Percentiles rank a stretch among this genome's conserved stretches.
Evolutionary conservation across 2,888 invertebrate species (phyloP).

Genomic region (Coleophora deauratella): DNA sequence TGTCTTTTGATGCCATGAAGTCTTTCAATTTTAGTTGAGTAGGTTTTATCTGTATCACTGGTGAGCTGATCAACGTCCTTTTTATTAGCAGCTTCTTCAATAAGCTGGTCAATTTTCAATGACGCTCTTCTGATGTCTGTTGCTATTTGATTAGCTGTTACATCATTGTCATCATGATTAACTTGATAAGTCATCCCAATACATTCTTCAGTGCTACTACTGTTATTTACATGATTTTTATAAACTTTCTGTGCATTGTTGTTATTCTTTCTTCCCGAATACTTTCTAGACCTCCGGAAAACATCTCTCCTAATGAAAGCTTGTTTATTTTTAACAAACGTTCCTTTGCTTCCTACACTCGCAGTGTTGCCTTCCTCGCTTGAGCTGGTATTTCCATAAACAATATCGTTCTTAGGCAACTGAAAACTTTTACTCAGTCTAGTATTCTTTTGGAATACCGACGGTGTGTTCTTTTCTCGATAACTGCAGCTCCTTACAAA

Average conservation of each 20-base stretch:
- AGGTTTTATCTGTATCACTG: constrained; percentile 63
- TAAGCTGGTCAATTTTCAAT: constrained; percentile 71
- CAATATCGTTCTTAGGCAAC: constrained; percentile 58
- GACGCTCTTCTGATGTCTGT: constrained; percentile 73
- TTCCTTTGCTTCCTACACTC: constrained; percentile 57
- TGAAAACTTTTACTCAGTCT: constrained; percentile 69
- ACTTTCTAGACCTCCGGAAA: constrained; percentile 65
- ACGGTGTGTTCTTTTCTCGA: constrained; percentile 65
- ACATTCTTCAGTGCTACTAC: constrained; percentile 65
- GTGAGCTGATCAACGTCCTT: constrained; percentile 38
- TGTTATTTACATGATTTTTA: constrained; percentile 49
- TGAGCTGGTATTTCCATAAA: constrained; percentile 65
- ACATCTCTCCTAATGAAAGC: constrained; percentile 67
- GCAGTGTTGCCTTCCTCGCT: constrained; percentile 66
- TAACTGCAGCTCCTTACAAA: constrained; percentile 68
- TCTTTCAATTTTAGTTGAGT: constrained; percentile 72
- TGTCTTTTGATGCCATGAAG: constrained; percentile 73
- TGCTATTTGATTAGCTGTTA: constrained; percentile 69
- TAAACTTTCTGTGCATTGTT: constrained; percentile 50
- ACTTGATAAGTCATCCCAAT: constrained; percentile 67
- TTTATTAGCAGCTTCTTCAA: constrained; percentile 57
- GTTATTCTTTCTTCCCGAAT: constrained; percentile 61
- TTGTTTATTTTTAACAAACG: constrained; percentile 75
- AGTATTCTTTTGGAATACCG: constrained; percentile 69
- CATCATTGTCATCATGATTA: constrained; percentile 70